A percentile compares a stretch with the other conserved stretches of the same genome.
Conservation (phyloP, 2,797 vertebrate genomes). For the Babyrousa celebensis region DNA sequence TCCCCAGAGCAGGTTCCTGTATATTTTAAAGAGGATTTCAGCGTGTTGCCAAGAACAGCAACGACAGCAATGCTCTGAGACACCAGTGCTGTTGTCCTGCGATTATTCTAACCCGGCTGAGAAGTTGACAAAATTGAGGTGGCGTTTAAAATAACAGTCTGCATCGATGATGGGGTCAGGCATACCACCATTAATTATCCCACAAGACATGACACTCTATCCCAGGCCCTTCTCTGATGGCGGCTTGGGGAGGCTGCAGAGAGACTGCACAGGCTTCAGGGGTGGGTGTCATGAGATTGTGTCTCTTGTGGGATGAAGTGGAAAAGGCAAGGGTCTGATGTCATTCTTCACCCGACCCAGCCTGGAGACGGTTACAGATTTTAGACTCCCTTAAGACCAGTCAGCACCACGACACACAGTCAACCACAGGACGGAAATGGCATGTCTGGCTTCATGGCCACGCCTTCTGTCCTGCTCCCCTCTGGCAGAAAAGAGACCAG, state of each 20-base stretch:
- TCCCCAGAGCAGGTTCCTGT: slow-evolving; percentile 83
- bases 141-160: slow-evolving; percentile 61
- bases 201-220: neutral
- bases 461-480: neutral
- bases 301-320: neutral
- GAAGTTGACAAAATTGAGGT: slow-evolving; percentile 74
- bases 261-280: neutral
- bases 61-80: slow-evolving; percentile 24
- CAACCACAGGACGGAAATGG: neutral
- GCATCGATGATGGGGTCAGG: neutral
- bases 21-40: slow-evolving; percentile 82
- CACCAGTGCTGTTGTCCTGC: slow-evolving; percentile 67
- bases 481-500: neutral
- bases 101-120: slow-evolving; percentile 69
- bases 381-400: neutral
- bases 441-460: neutral
- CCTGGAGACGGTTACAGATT: neutral
- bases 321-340: neutral
- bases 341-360: neutral
- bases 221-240: neutral
- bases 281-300: neutral
- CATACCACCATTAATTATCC: neutral
- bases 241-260: too few species aligned
- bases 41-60: neutral
- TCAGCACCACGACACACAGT: neutral